Percentiles rank a stretch among this genome's conserved stretches.
These are phyloP conservation scores for Stenopsyche tienmushanensis DNA, from an alignment of 1,140 invertebrate species.

Conservation along the genomic window DNA sequence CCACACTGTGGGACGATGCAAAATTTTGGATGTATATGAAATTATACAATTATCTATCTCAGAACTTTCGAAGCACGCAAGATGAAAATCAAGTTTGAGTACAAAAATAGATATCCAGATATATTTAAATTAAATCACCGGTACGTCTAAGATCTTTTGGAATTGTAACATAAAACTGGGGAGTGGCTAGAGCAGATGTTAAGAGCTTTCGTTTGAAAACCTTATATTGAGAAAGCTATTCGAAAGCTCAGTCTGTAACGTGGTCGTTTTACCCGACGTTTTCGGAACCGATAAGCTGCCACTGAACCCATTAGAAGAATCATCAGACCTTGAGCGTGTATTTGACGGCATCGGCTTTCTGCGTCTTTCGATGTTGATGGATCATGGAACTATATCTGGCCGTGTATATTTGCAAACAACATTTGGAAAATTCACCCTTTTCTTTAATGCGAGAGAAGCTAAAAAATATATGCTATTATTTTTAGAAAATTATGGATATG, in stretches of 20 bases:
- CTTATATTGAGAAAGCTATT: not conserved
- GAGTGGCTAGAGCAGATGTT: too few species aligned
- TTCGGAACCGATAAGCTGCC: not conserved
- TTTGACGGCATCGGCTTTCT: not conserved
- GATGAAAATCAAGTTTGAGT: too few species aligned
- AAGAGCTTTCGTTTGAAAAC: not conserved
- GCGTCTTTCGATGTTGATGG: not conserved
- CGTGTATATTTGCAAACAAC: not conserved
- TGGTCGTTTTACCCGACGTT: not conserved
- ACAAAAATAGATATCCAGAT: too few species aligned
- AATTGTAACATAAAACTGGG: too few species aligned
- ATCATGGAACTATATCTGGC: not conserved
- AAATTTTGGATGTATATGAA: too few species aligned
- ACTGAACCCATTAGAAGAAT: not conserved
- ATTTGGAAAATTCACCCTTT: not conserved
- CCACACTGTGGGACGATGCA: too few species aligned
- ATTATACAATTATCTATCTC: too few species aligned
- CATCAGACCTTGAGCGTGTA: not conserved
- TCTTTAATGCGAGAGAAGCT: not conserved
- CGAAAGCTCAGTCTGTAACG: constrained; percentile 1
- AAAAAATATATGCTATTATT: not conserved
- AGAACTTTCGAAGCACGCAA: too few species aligned
- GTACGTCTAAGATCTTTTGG: too few species aligned
- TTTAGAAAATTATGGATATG: too few species aligned
- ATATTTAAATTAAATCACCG: too few species aligned